Percentiles rank a stretch among this genome's conserved stretches.
Evolutionary conservation across 2,888 invertebrate genomes (phyloP).

Genomic region (Athalia rosae): DNA sequence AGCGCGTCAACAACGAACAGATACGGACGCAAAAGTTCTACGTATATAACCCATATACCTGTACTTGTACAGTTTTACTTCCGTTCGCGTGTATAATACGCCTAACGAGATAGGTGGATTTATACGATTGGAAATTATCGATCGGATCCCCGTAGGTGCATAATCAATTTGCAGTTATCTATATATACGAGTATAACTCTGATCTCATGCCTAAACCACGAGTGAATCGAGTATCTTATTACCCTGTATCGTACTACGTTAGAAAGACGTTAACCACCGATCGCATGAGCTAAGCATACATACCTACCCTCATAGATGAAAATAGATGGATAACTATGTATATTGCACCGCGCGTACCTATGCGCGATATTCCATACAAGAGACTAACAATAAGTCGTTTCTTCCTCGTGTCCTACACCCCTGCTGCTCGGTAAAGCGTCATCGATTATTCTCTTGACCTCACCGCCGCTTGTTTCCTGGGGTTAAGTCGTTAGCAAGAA

Average conservation of each 20-base stretch:
- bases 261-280: neutral
- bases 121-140: no score
- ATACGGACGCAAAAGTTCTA: no score
- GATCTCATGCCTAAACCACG: neutral
- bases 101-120: no score
- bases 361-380: neutral
- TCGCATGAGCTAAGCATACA: neutral
- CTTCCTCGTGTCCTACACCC: neutral
- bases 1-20: no score
- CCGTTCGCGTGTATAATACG: no score
- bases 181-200: neutral
- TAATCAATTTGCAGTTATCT: neutral
- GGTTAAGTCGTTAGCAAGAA: constrained; percentile 36
- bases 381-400: no score
- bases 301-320: neutral
- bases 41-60: neutral
- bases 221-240: neutral
- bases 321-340: neutral
- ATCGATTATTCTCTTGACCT: constrained; percentile 65
- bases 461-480: constrained; percentile 53
- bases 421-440: constrained; percentile 51
- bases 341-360: no score
- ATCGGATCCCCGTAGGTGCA: no score
- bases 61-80: no score
- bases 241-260: neutral